Conservation (phyloP, 2,113 vertebrate species). For the Sinocyclocheilus anshuiensis region DNA sequence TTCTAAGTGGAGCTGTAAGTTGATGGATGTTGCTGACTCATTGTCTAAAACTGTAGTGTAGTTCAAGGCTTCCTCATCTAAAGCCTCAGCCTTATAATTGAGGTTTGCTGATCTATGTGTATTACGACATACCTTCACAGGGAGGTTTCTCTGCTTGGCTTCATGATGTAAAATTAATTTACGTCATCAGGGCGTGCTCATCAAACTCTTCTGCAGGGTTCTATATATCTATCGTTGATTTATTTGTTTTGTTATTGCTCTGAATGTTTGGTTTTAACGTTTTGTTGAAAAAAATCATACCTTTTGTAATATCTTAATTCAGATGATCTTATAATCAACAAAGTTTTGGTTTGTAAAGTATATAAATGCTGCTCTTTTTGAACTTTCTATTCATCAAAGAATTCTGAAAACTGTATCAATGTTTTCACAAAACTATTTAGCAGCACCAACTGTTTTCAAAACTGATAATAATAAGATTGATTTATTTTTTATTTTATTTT, state of each 20-base stretch:
- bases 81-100: neutral
- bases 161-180: neutral
- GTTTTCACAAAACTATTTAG: too few relatives aligned
- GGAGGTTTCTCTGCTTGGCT: neutral
- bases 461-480: too few relatives aligned
- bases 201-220: neutral
- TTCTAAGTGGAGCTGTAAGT: neutral
- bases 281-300: neutral
- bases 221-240: neutral
- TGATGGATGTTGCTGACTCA: slow-evolving; percentile 1
- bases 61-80: neutral
- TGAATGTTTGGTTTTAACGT: neutral
- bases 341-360: too few relatives aligned
- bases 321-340: neutral
- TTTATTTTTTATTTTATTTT: too few relatives aligned
- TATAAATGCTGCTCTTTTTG: too few relatives aligned
- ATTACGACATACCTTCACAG: neutral
- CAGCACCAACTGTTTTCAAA: too few relatives aligned
- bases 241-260: neutral
- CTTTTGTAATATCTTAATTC: neutral
- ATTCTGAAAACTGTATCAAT: too few relatives aligned
- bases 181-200: neutral
- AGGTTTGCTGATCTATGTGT: neutral
- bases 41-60: neutral
- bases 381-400: neutral